Evolutionary conservation across 2,797 vertebrate species (phyloP).

Genomic region (Cynopterus sphinx): DNA sequence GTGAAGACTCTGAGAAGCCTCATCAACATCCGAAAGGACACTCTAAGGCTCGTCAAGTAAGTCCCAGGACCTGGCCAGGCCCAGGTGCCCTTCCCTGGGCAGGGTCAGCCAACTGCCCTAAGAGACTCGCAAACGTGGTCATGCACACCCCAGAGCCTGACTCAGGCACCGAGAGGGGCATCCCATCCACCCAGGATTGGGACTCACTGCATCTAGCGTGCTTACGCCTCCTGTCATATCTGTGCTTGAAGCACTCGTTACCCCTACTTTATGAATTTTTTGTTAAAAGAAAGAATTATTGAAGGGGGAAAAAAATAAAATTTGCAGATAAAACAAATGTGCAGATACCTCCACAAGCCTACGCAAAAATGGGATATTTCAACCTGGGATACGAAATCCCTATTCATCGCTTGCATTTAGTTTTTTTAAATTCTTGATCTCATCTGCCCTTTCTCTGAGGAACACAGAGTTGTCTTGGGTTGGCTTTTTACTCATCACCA

Average conservation of each 20-base stretch:
- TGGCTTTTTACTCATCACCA: neutral
- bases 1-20: conserved; percentile 98
- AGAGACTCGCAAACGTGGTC: neutral
- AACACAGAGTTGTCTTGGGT: neutral
- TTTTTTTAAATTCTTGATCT: neutral
- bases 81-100: neutral
- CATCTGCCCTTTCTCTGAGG: neutral
- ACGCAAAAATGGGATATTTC: neutral
- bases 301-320: neutral
- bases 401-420: neutral
- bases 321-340: neutral
- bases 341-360: neutral
- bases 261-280: neutral
- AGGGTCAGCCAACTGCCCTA: neutral
- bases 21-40: conserved; percentile 99
- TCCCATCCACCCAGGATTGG: neutral
- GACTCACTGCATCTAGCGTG: fast-evolving
- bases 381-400: neutral
- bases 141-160: neutral
- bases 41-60: conserved; percentile 95
- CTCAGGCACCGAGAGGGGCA: fast-evolving
- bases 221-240: no score
- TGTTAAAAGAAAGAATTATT: neutral
- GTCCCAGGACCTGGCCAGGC: conserved; percentile 4
- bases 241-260: neutral